These are phyloP conservation scores for Melipona quadrifasciata DNA, from an alignment of 1,140 invertebrate genomes.

Conservation along the genomic window DNA sequence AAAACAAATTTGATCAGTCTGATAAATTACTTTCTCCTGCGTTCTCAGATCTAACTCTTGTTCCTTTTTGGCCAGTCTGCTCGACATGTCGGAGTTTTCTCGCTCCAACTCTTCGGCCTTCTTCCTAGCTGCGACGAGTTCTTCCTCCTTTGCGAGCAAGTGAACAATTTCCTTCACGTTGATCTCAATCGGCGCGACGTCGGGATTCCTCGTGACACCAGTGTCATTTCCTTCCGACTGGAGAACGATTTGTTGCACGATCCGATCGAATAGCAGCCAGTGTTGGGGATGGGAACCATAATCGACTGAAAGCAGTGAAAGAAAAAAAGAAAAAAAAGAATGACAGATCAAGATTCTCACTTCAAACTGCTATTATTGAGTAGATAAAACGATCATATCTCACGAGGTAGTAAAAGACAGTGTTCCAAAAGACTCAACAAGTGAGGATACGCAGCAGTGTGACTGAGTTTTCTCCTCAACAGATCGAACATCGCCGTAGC, in stretches of 20 bases:
- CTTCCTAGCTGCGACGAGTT: slow-evolving; percentile 92
- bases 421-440: slow-evolving; percentile 96
- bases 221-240: slow-evolving; percentile 87
- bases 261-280: slow-evolving; percentile 96
- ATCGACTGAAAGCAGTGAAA: slow-evolving; percentile 83
- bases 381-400: slow-evolving; percentile 79
- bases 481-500: slow-evolving; percentile 97
- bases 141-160: slow-evolving; percentile 95
- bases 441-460: slow-evolving; percentile 96
- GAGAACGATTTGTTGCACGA: slow-evolving; percentile 97
- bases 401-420: slow-evolving; percentile 93
- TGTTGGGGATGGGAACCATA: slow-evolving; percentile 93
- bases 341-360: not conserved
- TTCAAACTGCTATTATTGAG: not conserved
- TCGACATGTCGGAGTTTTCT: slow-evolving; percentile 93
- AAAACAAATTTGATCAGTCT: not conserved
- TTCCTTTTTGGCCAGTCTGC: slow-evolving; percentile 94
- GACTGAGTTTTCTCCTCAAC: slow-evolving; percentile 93
- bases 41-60: slow-evolving; percentile 94
- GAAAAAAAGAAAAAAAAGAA: not conserved
- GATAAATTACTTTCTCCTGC: slow-evolving; percentile 89
- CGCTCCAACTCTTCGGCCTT: slow-evolving; percentile 94
- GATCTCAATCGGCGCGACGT: slow-evolving; percentile 92
- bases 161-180: slow-evolving; percentile 96
- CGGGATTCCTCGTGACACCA: slow-evolving; percentile 87